Conservation (phyloP, 1,140 invertebrate species). For the Ptiloglossa arizonensis region DNA sequence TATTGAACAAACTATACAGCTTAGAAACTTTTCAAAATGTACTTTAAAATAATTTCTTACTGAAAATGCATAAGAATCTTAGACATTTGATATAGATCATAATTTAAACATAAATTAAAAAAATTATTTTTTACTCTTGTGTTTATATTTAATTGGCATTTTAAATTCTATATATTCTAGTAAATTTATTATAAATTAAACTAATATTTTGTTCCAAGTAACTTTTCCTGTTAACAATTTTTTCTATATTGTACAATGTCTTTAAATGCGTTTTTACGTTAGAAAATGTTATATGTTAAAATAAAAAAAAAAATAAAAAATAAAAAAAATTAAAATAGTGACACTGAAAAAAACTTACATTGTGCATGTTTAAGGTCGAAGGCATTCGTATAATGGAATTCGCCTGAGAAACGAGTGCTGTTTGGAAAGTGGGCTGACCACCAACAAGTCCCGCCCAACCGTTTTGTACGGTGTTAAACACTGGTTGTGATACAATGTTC, state of each 20-base stretch:
- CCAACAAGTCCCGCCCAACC: conserved; percentile 81
- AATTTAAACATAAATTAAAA: background rate
- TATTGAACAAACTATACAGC: background rate
- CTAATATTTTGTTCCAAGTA: too few species aligned
- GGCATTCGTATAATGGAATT: conserved; percentile 76
- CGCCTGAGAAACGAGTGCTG: conserved; percentile 73
- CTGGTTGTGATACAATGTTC: conserved; percentile 71
- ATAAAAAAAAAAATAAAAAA: background rate
- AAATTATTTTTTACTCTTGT: background rate
- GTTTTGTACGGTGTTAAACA: conserved; percentile 77
- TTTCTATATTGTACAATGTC: background rate
- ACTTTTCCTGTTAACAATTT: background rate
- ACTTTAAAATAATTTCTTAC: too few species aligned
- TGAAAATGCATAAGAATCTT: background rate
- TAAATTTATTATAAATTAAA: too few species aligned
- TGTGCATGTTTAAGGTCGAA: conserved; percentile 75
- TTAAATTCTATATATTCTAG: too few species aligned
- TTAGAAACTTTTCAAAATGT: background rate
- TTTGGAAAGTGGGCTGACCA: conserved; percentile 80
- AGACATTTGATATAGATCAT: background rate
- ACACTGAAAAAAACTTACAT: conserved; percentile 66
- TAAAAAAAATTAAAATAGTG: too few species aligned
- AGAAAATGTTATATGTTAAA: background rate
- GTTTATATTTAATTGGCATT: background rate
- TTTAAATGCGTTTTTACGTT: background rate